These are phyloP conservation scores for Tragelaphus scriptus DNA, from an alignment of 2,113 vertebrate species.

Conservation along the genomic window DNA sequence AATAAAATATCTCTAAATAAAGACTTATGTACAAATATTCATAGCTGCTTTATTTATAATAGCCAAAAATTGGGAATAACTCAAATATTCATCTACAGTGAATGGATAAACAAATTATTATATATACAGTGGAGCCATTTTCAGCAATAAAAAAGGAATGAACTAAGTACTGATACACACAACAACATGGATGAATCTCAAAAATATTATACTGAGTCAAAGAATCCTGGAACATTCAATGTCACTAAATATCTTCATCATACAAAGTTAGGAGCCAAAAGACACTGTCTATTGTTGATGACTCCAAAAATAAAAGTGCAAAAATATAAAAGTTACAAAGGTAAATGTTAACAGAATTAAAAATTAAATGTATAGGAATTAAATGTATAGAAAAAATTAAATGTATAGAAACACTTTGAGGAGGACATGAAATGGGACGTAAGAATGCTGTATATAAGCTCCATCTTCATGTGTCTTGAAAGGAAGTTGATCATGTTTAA, in stretches of 20 bases:
- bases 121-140: neutral
- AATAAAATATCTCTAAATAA: slow-evolving; percentile 11
- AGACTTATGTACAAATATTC: neutral
- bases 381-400: too few species aligned
- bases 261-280: neutral
- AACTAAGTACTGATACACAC: neutral
- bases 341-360: neutral
- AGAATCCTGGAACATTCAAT: neutral
- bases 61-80: neutral
- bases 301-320: neutral
- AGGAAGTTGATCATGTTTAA: neutral
- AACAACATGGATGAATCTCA: neutral
- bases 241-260: neutral
- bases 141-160: neutral
- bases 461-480: neutral
- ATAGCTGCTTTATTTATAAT: neutral
- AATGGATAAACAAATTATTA: neutral
- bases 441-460: neutral
- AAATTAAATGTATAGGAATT: neutral
- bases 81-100: neutral
- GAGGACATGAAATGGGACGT: neutral
- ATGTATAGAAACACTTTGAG: neutral
- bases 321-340: neutral
- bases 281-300: neutral
- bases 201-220: neutral